Evolutionary conservation across 1,140 invertebrate species (phyloP), one percentile per base, ranked within the genome.

Genomic region (Neodiprion pinetum): DNA sequence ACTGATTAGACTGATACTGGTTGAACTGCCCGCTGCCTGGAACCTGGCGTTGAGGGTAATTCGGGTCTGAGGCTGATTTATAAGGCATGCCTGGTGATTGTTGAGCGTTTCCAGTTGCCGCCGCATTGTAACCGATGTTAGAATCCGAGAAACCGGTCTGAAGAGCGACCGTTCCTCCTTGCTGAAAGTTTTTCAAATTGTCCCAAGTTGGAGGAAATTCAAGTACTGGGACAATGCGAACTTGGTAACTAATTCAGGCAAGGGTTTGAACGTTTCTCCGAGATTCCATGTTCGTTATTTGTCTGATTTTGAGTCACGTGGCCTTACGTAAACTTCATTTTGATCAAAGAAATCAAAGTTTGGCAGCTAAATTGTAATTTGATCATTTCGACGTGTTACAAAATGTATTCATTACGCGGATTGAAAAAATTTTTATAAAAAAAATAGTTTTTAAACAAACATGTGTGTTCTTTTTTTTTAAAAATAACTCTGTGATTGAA

Each of bases 71-170:
- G 0, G 88, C 88, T 0, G 88, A 89, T 77, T 89, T 89, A 70
- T 88, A 89, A 11, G 88, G 89, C 88, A 90, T 89, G 5, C 88
- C 89, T n/a, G 89, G 87, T 5, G 87, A 76, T 74, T 88, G 88
- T 21, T 85, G 86, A 0, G 87, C 84, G 17, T 88, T 88, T 0
- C 87, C 87, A 4, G 88, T 89, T 3, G 88, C 88, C 10, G 86
- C 88, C 0, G 86, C 78, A 72, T 85, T 89, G 69, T 88, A 89
- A 11, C 83, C 84, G 1, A 86, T 82, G 69, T 79, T 88, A 0
- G 86, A 83, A 23, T 89, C 88, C 0, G 87, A 83, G 73, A 89
- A 89, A 9, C 88, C 88, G 0, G 88, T 89, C 76, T 89, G 88
- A 1, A 89, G 70, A 0, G 89, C 88, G 0, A 89, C 88, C 0